Conservation (phyloP, 2,888 invertebrate species). For the Apeira syringaria region DNA sequence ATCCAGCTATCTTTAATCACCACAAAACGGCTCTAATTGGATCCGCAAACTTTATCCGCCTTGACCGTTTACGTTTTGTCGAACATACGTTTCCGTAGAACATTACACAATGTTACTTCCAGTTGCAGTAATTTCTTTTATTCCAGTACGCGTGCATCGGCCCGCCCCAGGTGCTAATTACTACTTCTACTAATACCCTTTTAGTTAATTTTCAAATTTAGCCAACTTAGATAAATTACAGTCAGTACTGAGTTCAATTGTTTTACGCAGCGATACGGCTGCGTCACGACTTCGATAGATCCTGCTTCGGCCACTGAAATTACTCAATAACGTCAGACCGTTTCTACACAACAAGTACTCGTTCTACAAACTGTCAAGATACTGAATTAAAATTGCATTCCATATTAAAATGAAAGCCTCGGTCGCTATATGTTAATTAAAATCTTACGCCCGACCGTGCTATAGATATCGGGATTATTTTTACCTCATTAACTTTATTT, state of each 20-base stretch:
- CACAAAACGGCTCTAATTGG: constrained; percentile 78
- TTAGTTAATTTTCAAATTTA: too few relatives aligned
- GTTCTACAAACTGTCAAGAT: constrained; percentile 13
- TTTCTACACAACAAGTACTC: background rate
- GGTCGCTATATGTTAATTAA: constrained; percentile 21
- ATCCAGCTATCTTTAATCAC: constrained; percentile 73
- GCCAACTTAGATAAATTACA: too few relatives aligned
- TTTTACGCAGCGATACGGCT: too few relatives aligned
- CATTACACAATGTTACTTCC: too few relatives aligned
- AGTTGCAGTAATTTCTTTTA: too few relatives aligned
- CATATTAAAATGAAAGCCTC: constrained; percentile 11
- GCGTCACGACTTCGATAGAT: too few relatives aligned
- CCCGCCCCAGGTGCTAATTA: too few relatives aligned
- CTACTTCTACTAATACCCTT: too few relatives aligned
- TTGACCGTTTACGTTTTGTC: constrained; percentile 46
- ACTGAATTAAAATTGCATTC: constrained; percentile 1
- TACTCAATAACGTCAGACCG: background rate
- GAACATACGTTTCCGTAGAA: constrained; percentile 36
- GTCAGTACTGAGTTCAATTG: too few relatives aligned
- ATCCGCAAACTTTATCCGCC: constrained; percentile 58
- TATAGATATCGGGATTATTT: constrained; percentile 50
- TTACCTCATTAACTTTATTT: constrained; percentile 74
- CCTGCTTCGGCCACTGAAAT: too few relatives aligned
- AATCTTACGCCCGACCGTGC: constrained; percentile 14
- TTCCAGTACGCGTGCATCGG: too few relatives aligned